These are phyloP conservation scores for Trididemnum clinides DNA, from an alignment of 23 tunicate species.

Conservation along the genomic window DNA sequence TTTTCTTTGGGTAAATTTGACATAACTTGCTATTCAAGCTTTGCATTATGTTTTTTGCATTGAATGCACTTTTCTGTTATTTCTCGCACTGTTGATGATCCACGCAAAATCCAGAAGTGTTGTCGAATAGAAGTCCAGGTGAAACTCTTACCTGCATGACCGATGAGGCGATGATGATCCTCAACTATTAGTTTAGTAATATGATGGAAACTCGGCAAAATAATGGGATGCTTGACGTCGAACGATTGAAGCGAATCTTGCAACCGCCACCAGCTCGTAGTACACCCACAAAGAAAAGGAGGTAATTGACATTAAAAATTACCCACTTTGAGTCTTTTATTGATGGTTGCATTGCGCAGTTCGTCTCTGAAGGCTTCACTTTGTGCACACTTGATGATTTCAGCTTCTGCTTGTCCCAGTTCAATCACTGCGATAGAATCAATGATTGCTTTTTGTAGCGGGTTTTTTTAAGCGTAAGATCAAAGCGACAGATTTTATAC, in stretches of 20 bases:
- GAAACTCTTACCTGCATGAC: background rate
- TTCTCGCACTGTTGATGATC: background rate
- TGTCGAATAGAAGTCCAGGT: background rate
- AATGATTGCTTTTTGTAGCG: background rate
- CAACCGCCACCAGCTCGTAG: background rate
- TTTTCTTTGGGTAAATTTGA: background rate
- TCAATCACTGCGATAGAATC: background rate
- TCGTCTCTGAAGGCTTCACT: background rate
- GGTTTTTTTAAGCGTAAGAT: background rate
- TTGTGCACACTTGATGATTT: background rate
- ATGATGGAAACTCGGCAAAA: background rate
- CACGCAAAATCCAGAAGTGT: background rate
- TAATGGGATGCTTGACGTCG: background rate
- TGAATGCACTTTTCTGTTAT: background rate
- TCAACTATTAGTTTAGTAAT: background rate
- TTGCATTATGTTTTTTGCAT: constrained; percentile 5
- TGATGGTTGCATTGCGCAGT: background rate
- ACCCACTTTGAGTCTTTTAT: background rate
- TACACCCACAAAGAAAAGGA: background rate
- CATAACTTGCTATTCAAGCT: background rate
- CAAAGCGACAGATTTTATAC: background rate
- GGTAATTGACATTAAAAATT: background rate
- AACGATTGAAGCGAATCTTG: background rate
- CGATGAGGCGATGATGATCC: background rate
- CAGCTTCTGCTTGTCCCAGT: background rate